phyloP scores from a whole-genome alignment of 2,113 vertebrate genomes.

The Bos indicus region DNA sequence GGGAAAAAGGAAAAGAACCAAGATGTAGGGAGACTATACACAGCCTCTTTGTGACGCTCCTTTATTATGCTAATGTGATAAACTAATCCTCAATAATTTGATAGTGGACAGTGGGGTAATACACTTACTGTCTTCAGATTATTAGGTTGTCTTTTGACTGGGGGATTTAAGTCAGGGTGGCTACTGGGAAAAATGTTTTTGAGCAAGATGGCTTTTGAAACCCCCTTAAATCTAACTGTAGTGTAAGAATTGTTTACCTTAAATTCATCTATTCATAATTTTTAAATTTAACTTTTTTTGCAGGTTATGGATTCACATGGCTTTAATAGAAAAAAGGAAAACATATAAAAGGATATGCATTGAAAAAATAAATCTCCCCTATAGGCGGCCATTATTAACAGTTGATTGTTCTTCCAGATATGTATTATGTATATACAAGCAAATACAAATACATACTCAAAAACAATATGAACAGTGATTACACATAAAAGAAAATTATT shows the following conservation, averaged over 20 bases:
- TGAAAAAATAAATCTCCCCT: neutral
- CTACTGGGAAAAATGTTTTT: neutral
- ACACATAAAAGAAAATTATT: neutral
- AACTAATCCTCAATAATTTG: slow-evolving; percentile 30
- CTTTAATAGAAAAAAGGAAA: neutral
- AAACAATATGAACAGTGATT: neutral
- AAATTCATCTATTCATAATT: neutral
- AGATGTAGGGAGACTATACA: neutral
- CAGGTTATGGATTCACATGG: neutral
- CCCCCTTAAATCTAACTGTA: neutral
- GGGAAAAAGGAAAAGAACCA: slow-evolving; percentile 24
- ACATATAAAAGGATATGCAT: neutral
- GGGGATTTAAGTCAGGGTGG: neutral
- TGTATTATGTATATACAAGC: neutral
- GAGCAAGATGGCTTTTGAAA: slow-evolving; percentile 5
- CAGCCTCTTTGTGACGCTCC: slow-evolving; percentile 32
- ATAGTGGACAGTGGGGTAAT: slow-evolving; percentile 4
- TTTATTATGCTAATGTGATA: slow-evolving; percentile 39
- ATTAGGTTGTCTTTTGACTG: neutral
- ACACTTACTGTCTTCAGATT: slow-evolving; percentile 8
- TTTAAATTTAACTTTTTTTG: neutral
- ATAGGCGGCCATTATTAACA: neutral
- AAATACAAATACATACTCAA: neutral
- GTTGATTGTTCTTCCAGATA: neutral
- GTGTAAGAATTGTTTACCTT: neutral